Percentiles rank a stretch among this genome's conserved stretches.
Conservation (phyloP, 2,797 vertebrate species). For the Mallotus villosus region DNA sequence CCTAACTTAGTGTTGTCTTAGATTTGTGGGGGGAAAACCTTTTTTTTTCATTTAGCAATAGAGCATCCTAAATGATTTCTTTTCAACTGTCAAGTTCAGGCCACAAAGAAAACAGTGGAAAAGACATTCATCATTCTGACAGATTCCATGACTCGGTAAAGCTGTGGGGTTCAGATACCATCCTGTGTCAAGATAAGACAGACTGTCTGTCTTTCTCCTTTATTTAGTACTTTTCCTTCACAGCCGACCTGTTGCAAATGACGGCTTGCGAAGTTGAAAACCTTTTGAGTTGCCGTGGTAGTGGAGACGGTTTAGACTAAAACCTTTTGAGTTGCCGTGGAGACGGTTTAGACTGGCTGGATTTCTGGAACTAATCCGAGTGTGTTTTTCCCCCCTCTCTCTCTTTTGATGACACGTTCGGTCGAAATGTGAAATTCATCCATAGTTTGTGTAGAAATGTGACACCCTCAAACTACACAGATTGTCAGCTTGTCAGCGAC, state of each 20-base stretch:
- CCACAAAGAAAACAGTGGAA: conserved; percentile 25
- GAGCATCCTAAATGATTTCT: conserved; percentile 42
- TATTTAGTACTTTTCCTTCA: too few relatives aligned
- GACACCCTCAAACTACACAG: too few relatives aligned
- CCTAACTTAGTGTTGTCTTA: conserved; percentile 32
- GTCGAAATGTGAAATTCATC: too few relatives aligned
- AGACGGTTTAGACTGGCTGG: neutral
- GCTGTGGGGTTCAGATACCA: neutral
- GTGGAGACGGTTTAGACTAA: neutral
- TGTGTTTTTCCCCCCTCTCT: neutral
- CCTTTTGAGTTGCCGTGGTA: too few relatives aligned
- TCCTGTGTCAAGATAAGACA: too few relatives aligned
- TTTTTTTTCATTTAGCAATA: conserved; percentile 16
- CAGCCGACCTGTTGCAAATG: too few relatives aligned
- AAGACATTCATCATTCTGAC: conserved; percentile 47
- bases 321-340: neutral
- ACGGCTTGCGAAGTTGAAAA: neutral
- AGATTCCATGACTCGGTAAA: conserved; percentile 28
- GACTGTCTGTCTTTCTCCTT: too few relatives aligned
- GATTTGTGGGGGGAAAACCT: conserved; percentile 29
- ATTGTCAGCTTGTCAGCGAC: neutral
- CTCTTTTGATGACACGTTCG: too few relatives aligned
- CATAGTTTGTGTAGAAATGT: too few relatives aligned
- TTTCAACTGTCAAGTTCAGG: conserved; percentile 32
- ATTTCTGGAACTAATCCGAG: neutral